Percentiles rank a stretch among this genome's conserved stretches.
phyloP scores from a whole-genome alignment of 1,140 invertebrate genomes.

The Drosophila melanogaster region DNA sequence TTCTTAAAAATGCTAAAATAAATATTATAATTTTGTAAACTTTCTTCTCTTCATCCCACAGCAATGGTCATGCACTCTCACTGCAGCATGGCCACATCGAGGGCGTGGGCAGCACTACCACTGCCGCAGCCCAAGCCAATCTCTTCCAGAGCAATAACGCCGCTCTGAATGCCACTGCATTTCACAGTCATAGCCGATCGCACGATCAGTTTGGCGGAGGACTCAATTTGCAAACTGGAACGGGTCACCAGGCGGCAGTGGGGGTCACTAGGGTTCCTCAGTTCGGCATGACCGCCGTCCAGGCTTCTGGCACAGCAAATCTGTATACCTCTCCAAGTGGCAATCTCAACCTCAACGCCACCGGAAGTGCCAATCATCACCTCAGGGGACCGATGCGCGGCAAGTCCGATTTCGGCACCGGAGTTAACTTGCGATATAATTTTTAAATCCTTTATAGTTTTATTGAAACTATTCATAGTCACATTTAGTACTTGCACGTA shows the following conservation, averaged over 20 bases:
- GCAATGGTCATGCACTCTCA: conserved; percentile 56
- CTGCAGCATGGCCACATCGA: conserved; percentile 57
- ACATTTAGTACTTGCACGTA: too few relatives aligned
- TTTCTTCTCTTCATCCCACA: conserved; percentile 2
- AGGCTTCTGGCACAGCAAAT: conserved; percentile 54
- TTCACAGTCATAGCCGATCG: conserved; percentile 47
- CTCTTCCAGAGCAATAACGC: conserved; percentile 38
- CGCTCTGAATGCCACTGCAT: conserved; percentile 40
- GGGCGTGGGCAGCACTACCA: conserved; percentile 46
- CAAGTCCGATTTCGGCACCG: conserved; percentile 51
- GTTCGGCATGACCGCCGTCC: conserved; percentile 54
- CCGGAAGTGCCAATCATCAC: conserved; percentile 55
- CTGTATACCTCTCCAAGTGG: conserved; percentile 60
- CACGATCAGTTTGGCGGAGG: conserved; percentile 58
- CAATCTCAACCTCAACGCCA: conserved; percentile 58
- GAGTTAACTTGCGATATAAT: conserved; percentile 46
- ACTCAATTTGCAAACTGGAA: conserved; percentile 37
- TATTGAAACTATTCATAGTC: not conserved
- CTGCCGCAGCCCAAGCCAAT: conserved; percentile 42
- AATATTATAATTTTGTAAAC: not conserved
- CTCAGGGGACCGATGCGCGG: conserved; percentile 60
- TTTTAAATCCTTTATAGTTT: conserved; percentile 37
- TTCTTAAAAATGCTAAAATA: too few relatives aligned
- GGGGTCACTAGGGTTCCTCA: conserved; percentile 55
- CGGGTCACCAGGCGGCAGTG: conserved; percentile 54